Evolutionary conservation across 2,113 vertebrate species (phyloP), one percentile per base, ranked within the genome.

Genomic region (Climacteris rufus): DNA sequence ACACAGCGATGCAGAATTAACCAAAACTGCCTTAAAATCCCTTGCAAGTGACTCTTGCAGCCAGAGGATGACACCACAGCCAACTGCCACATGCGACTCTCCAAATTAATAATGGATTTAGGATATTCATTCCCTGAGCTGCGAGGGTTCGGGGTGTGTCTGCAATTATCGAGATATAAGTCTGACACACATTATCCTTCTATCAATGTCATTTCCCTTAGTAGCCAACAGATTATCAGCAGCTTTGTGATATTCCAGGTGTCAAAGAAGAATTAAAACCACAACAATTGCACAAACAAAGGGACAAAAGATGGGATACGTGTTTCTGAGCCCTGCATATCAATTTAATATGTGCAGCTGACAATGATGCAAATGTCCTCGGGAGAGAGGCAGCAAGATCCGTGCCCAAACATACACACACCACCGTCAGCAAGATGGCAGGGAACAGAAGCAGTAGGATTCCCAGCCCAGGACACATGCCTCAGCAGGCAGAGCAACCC

Each of bases 181-280:
- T 93, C 88, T 95, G 94, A 88, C 92, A 96, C 96, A 33, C 80
- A 95, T 95, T 95, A 95, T 96, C 86, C 93, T 95, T 53, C 96
- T 86, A 95, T 94, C 96, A 96, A 82, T 95, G 96, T 95, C 96
- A 94, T 87, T 35, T 86, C 80, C 88, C 88, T 53, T 78, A 94
- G 94, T 93, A 94, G 92, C 96, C 96, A 96, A 95, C 95, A 96
- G 94, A 97, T 96, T 94, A 96, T 93, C 92, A 71, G 83, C 96
- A 95, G 96, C 96, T 96, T 95, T 97, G 96, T 96, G 93, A 95
- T 96, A 92, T 95, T 97, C 96, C 96, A 97, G 96, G 96, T 97
- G 96, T 97, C 96, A 96, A 96, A 96, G 92, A 97, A 96, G 96
- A 97, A 97, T 96, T 95, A 94, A 96, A 96, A 47, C 89, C 93